These are phyloP conservation scores for sheep (Ovis aries) DNA, from an alignment of 2,113 vertebrate species.

Conservation along the genomic window ARS-UI_Ramb_v3.0 NC_056060.1:73634501-73635000, in stretches of 20 bases:
- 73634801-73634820: background rate
- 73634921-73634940: background rate
- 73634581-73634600: background rate
- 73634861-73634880: background rate
- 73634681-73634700: background rate
- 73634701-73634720: background rate
- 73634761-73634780: background rate
- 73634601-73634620: background rate
- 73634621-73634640: background rate
- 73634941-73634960: background rate
- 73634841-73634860: accelerated
- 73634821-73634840: background rate
- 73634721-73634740: too few relatives aligned
- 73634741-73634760: background rate
- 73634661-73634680: background rate
- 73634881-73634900: background rate
- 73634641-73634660: background rate
- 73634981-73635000: background rate
- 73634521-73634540: background rate
- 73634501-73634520: background rate
- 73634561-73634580: background rate
- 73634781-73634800: background rate
- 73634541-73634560: background rate
- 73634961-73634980: background rate
- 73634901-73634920: background rate